phyloP scores from a whole-genome alignment of 2,888 invertebrate genomes.

The Mythimna albipuncta region DNA sequence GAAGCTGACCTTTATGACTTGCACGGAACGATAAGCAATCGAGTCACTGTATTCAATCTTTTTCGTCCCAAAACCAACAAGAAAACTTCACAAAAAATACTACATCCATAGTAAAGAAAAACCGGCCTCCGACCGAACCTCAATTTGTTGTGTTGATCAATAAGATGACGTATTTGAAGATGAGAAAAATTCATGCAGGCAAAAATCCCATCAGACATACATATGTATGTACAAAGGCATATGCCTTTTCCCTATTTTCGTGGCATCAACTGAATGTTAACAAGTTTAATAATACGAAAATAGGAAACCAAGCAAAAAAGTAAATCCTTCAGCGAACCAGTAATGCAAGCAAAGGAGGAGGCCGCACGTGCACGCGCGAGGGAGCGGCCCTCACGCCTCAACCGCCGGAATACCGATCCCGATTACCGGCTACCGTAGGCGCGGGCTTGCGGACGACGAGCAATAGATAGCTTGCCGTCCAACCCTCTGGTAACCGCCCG shows the following conservation, averaged over 20 bases:
- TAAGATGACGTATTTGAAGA: constrained; percentile 19
- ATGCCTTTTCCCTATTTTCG: too few relatives aligned
- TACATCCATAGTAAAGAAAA: constrained; percentile 25
- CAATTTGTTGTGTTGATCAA: constrained; percentile 37
- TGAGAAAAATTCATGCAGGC: background rate
- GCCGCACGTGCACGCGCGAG: too few relatives aligned
- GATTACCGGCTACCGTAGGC: too few relatives aligned
- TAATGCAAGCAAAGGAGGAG: too few relatives aligned
- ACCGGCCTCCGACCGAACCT: background rate
- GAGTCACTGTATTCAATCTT: constrained; percentile 37
- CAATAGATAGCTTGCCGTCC: too few relatives aligned
- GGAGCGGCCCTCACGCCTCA: too few relatives aligned
- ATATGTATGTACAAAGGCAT: too few relatives aligned
- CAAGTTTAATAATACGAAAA: background rate
- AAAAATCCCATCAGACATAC: background rate
- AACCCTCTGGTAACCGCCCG: too few relatives aligned
- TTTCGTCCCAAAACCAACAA: constrained; percentile 17
- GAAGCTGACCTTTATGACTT: constrained; percentile 37
- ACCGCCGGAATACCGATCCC: too few relatives aligned
- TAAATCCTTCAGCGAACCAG: background rate
- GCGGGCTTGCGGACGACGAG: too few relatives aligned
- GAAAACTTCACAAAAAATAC: constrained; percentile 31
- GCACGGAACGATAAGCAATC: constrained; percentile 30
- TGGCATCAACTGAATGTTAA: background rate
- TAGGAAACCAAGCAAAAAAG: background rate